phyloP scores from a whole-genome alignment of 2,888 invertebrate genomes.

The Chesias legatella region DNA sequence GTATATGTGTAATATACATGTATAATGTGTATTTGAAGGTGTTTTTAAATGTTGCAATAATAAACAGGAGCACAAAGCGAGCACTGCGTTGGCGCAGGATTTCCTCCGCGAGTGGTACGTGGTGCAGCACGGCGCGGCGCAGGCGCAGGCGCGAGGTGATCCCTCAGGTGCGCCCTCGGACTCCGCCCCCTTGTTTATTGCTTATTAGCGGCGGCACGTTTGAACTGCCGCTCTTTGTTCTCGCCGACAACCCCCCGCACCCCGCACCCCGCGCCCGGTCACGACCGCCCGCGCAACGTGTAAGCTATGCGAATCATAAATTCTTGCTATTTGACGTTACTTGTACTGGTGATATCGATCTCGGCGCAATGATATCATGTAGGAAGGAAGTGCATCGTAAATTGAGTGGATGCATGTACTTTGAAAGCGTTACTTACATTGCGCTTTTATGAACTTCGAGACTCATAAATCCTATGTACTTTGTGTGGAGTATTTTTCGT shows the following conservation, averaged over 20 bases:
- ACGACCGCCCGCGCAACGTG: constrained; percentile 63
- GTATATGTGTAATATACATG: too few species aligned
- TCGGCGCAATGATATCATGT: constrained; percentile 66
- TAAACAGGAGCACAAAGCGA: constrained; percentile 12
- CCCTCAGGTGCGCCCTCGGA: constrained; percentile 72
- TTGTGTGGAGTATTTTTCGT: background rate
- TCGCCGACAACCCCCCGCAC: constrained; percentile 57
- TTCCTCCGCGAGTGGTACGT: constrained; percentile 19
- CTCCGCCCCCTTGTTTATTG: constrained; percentile 80
- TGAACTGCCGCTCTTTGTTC: constrained; percentile 76
- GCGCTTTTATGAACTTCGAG: constrained; percentile 5
- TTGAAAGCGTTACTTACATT: constrained; percentile 29
- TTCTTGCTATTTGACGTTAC: constrained; percentile 75
- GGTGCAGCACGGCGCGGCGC: constrained; percentile 36
- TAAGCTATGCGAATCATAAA: constrained; percentile 74
- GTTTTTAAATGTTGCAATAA: constrained; percentile 20
- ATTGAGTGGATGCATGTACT: constrained; percentile 30
- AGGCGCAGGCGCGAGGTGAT: constrained; percentile 61
- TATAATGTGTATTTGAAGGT: too few species aligned
- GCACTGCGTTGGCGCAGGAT: constrained; percentile 33
- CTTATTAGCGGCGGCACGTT: constrained; percentile 80
- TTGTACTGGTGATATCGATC: constrained; percentile 72
- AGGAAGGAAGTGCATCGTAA: constrained; percentile 66
- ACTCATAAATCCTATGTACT: constrained; percentile 8
- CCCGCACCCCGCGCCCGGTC: constrained; percentile 50